Evolutionary conservation across 2,797 vertebrate species (phyloP).

Genomic region (Arnoldichthys spilopterus): DNA sequence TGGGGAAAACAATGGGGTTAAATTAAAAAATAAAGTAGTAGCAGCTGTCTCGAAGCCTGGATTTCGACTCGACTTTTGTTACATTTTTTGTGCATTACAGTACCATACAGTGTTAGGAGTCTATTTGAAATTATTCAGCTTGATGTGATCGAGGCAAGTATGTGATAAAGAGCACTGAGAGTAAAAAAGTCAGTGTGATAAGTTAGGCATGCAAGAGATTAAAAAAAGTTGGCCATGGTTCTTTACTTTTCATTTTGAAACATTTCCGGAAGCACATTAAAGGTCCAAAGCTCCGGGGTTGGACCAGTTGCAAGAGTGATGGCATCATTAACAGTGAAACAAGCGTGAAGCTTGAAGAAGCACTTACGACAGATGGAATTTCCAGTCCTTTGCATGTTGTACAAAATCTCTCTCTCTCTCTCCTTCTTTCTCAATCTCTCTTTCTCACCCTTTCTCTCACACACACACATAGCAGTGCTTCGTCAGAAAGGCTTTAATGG

Average conservation of each 20-base stretch:
- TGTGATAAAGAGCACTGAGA: neutral
- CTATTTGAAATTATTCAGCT: neutral
- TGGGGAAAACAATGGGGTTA: too few relatives aligned
- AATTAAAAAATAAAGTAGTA: too few relatives aligned
- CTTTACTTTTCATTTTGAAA: neutral
- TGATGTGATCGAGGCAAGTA: neutral
- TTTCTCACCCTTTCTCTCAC: constrained; percentile 41
- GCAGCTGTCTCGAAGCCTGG: too few relatives aligned
- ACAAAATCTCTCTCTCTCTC: constrained; percentile 63
- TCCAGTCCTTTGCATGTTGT: constrained; percentile 55
- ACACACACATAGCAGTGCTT: constrained; percentile 50
- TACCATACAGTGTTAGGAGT: too few relatives aligned
- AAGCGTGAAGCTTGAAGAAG: constrained; percentile 68
- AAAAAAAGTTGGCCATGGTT: neutral
- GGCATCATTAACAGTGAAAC: constrained; percentile 54
- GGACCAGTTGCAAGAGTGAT: constrained; percentile 23
- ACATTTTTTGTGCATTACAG: too few relatives aligned
- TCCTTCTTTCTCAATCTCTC: constrained; percentile 34
- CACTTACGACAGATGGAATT: constrained; percentile 71
- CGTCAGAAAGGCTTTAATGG: constrained; percentile 62
- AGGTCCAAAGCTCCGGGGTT: neutral
- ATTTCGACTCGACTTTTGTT: too few relatives aligned
- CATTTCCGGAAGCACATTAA: constrained; percentile 7
- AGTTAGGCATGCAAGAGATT: neutral
- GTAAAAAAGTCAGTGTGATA: neutral